Conservation (phyloP, 2,888 invertebrate genomes). For the Nomada ruficornis region DNA sequence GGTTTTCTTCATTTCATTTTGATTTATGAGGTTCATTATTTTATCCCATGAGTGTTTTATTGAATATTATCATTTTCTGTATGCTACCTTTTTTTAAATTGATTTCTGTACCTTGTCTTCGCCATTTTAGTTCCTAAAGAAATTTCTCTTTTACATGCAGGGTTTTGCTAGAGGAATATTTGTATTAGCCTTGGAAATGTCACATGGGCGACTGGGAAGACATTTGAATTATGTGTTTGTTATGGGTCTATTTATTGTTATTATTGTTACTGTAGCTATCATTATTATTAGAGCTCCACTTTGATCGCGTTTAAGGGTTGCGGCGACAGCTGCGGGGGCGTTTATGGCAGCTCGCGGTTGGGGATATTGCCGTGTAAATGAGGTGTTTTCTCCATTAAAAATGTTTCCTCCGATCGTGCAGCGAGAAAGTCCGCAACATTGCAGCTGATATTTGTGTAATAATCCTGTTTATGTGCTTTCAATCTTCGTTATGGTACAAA, state of each 20-base stretch:
- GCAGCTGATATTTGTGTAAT: slow-evolving; percentile 20
- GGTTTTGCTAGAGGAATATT: neutral
- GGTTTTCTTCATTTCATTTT: too few relatives aligned
- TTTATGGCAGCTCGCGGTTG: slow-evolving; percentile 42
- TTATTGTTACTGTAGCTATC: slow-evolving; percentile 3
- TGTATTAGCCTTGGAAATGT: neutral
- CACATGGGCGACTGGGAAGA: neutral
- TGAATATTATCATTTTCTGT: too few relatives aligned
- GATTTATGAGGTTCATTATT: too few relatives aligned
- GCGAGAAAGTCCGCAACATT: slow-evolving; percentile 28
- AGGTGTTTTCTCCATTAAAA: slow-evolving; percentile 49
- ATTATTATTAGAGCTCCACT: slow-evolving; percentile 17
- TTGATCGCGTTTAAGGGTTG: slow-evolving; percentile 20
- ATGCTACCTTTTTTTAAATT: too few relatives aligned
- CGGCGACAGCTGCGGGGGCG: slow-evolving; percentile 45
- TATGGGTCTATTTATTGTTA: slow-evolving; percentile 14
- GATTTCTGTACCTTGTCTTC: too few relatives aligned
- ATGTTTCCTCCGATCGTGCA: slow-evolving; percentile 1
- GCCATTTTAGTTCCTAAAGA: too few relatives aligned
- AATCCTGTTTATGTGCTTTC: slow-evolving; percentile 5
- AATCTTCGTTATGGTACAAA: neutral
- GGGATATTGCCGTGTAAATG: slow-evolving; percentile 25
- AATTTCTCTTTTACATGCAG: neutral
- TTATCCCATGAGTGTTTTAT: too few relatives aligned
- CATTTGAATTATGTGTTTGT: neutral